phyloP scores from a whole-genome alignment of 1,140 invertebrate genomes.

The Drosophila micromelanica region DNA sequence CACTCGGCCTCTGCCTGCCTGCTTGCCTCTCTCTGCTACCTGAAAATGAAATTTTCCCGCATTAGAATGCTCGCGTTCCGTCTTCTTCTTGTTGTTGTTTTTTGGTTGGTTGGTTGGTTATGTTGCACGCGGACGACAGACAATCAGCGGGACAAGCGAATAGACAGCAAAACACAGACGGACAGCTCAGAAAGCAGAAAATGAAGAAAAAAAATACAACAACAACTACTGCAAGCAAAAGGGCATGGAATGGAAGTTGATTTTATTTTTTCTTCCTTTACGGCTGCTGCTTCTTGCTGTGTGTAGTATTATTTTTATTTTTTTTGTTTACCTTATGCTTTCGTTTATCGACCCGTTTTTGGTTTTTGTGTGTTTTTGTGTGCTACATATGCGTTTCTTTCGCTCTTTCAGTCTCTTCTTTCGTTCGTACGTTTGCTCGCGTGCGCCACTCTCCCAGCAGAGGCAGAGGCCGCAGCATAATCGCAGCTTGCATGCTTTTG shows the following conservation, averaged over 20 bases:
- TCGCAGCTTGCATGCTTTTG: conserved; percentile 38
- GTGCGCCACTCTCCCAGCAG: conserved; percentile 31
- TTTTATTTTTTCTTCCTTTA: conserved; percentile 57
- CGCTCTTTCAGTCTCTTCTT: conserved; percentile 42
- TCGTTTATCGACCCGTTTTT: conserved; percentile 82
- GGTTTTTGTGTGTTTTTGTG: conserved; percentile 62
- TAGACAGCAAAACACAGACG: conserved; percentile 31
- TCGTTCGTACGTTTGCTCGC: conserved; percentile 18
- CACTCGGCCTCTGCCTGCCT: conserved; percentile 7
- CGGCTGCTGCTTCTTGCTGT: conserved; percentile 42
- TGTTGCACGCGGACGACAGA: conserved; percentile 71
- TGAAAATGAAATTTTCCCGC: conserved; percentile 80
- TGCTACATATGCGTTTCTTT: conserved; percentile 59
- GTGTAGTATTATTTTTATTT: conserved; percentile 66
- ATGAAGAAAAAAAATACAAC: conserved; percentile 25
- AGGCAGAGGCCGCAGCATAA: conserved; percentile 22
- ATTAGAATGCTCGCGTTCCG: conserved; percentile 67
- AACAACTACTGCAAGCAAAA: conserved; percentile 23
- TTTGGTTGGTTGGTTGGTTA: conserved; percentile 49
- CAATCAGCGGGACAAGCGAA: conserved; percentile 25
- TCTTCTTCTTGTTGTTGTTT: conserved; percentile 13
- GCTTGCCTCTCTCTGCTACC: conserved; percentile 52
- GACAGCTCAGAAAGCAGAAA: conserved; percentile 26
- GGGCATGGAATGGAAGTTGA: conserved; percentile 55
- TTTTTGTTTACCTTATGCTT: conserved; percentile 83